Evolutionary conservation across 2,113 vertebrate genomes (phyloP).

Genomic region (Muscicapa adusta): DNA sequence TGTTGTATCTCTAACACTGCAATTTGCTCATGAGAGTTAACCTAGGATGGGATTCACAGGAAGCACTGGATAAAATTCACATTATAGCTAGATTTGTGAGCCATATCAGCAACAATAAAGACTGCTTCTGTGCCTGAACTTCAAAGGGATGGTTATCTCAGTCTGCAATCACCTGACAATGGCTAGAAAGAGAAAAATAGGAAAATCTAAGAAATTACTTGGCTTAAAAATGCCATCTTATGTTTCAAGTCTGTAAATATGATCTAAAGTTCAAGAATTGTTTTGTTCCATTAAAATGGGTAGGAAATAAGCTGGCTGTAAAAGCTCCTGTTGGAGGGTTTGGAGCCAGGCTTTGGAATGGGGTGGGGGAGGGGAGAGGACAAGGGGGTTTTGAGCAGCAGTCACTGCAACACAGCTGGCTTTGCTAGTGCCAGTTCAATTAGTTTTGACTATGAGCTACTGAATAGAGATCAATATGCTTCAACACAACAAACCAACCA

Average conservation of each 20-base stretch:
- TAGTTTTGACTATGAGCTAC: not conserved
- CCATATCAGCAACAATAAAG: constrained; percentile 63
- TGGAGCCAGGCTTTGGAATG: not conserved
- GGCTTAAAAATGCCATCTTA: constrained; percentile 63
- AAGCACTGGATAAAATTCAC: constrained; percentile 43
- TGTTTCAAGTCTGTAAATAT: constrained; percentile 61
- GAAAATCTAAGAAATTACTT: constrained; percentile 66
- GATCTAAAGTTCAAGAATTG: constrained; percentile 60
- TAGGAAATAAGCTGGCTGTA: constrained; percentile 46
- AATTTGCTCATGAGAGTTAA: constrained; percentile 31
- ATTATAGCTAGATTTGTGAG: constrained; percentile 32
- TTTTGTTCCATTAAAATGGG: constrained; percentile 59
- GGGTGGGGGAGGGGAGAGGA: not conserved
- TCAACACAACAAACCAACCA: not conserved
- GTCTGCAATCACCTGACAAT: constrained; percentile 73
- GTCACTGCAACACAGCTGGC: not conserved
- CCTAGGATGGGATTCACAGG: constrained; percentile 26
- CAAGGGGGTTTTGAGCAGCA: not conserved
- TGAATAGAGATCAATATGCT: not conserved
- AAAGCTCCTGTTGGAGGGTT: not conserved
- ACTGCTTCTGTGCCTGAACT: constrained; percentile 65
- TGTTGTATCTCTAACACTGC: not conserved
- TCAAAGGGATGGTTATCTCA: constrained; percentile 67
- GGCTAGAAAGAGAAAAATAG: constrained; percentile 62
- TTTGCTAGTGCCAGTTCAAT: not conserved